Conservation (phyloP, 1,140 invertebrate species). For the Whitmania pigra region DNA sequence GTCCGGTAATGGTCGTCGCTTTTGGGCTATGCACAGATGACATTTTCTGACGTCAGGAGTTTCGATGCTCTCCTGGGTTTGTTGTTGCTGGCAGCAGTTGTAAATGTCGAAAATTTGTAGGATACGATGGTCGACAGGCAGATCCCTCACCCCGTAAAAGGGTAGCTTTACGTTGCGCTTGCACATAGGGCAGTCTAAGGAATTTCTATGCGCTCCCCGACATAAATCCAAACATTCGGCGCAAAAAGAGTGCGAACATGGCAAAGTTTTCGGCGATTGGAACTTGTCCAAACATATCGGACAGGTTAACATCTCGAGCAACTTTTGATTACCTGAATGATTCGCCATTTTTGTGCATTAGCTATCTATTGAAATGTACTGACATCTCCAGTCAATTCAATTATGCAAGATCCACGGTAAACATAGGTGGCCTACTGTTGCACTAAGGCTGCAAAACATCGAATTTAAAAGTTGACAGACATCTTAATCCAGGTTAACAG, state of each 20-base stretch:
- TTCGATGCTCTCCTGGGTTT: not conserved
- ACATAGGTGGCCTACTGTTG: too few relatives aligned
- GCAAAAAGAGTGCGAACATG: conserved; percentile 36
- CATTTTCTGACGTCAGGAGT: conserved; percentile 5
- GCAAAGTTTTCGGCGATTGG: conserved; percentile 30
- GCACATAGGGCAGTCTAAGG: conserved; percentile 22
- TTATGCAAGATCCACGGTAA: too few relatives aligned
- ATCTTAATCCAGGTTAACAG: too few relatives aligned
- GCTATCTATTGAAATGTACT: too few relatives aligned
- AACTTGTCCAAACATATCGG: conserved; percentile 32
- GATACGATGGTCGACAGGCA: conserved; percentile 24
- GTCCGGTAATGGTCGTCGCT: not conserved
- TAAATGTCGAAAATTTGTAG: conserved; percentile 24
- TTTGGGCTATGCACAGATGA: conserved; percentile 19
- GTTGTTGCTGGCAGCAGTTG: not conserved
- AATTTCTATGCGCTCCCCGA: conserved; percentile 12
- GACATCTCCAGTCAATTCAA: too few relatives aligned
- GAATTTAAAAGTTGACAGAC: too few relatives aligned
- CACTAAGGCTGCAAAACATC: too few relatives aligned
- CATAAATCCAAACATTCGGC: conserved; percentile 48
- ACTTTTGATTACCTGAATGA: not conserved
- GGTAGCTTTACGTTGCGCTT: conserved; percentile 19
- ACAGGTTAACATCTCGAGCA: conserved; percentile 31
- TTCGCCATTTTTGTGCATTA: too few relatives aligned
- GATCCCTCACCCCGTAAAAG: conserved; percentile 11